A percentile compares a stretch with the other conserved stretches of the same genome.
Conservation (phyloP, 1,140 invertebrate species). For the Drosophila lowei region DNA sequence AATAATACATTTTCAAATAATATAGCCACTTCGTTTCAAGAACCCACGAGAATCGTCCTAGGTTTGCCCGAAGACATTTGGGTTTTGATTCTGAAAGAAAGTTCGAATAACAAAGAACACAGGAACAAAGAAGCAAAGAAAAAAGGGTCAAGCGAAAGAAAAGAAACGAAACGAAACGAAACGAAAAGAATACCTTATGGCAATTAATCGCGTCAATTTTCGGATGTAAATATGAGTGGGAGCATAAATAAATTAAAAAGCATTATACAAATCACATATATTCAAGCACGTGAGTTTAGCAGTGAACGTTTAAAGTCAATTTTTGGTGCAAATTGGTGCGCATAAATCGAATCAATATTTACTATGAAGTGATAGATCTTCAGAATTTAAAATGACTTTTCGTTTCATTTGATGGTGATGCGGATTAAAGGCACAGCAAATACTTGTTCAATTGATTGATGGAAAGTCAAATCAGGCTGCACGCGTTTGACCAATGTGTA, state of each 20-base stretch:
- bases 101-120: conserved; percentile 5
- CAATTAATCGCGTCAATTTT: conserved; percentile 78
- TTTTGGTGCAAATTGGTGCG: conserved; percentile 44
- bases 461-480: conserved; percentile 14
- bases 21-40: conserved; percentile 16
- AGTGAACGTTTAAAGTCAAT: conserved; percentile 65
- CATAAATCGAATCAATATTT: neutral
- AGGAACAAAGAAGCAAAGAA: conserved; percentile 3
- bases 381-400: neutral
- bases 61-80: no score
- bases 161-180: conserved; percentile 11
- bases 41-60: neutral
- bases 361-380: no score
- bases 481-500: conserved; percentile 2
- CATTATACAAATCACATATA: conserved; percentile 16
- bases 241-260: conserved; percentile 2
- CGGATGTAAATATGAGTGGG: conserved; percentile 64
- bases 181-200: conserved; percentile 47
- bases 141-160: conserved; percentile 2
- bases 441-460: neutral
- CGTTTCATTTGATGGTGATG: no score
- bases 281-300: conserved; percentile 38
- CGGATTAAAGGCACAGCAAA: no score
- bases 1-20: conserved; percentile 28
- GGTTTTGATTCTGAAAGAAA: conserved; percentile 29